Conservation (phyloP, 2,797 vertebrate genomes). For the Enteromius unitaeniatus region DNA sequence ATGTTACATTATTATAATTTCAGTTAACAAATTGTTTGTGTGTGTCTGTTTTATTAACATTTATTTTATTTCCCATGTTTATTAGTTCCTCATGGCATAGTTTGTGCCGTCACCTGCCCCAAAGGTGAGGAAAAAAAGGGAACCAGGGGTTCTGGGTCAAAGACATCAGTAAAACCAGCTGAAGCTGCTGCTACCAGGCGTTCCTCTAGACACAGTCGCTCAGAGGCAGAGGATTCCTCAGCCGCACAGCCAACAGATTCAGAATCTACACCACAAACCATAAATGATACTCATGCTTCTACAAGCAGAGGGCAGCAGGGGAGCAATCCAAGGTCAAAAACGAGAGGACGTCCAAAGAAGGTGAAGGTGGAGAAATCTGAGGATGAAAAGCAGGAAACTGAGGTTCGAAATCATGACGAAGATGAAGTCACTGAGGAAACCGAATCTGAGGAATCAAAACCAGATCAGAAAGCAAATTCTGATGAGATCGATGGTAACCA, state of each 20-base stretch:
- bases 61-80: conserved; percentile 22
- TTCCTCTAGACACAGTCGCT: conserved; percentile 84
- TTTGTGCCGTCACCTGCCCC: conserved; percentile 85
- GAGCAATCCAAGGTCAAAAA: conserved; percentile 84
- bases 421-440: conserved; percentile 48
- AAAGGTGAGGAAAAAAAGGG: conserved; percentile 93
- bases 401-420: conserved; percentile 64
- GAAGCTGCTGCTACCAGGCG: conserved; percentile 81
- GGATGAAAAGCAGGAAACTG: conserved; percentile 63
- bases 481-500: conserved; percentile 32
- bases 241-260: conserved; percentile 76
- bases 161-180: conserved; percentile 84
- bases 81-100: conserved; percentile 84
- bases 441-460: conserved; percentile 57
- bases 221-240: conserved; percentile 77
- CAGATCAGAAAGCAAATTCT: conserved; percentile 49
- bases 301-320: conserved; percentile 83
- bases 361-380: conserved; percentile 56
- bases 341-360: conserved; percentile 72
- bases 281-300: conserved; percentile 74
- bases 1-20: background rate
- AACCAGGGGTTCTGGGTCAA: conserved; percentile 82
- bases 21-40: background rate
- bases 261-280: conserved; percentile 62
- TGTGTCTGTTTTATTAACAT: background rate